Evolutionary conservation across 2,113 vertebrate genomes (phyloP), one percentile per base, ranked within the genome.

Genomic region (Thermophis baileyi): DNA sequence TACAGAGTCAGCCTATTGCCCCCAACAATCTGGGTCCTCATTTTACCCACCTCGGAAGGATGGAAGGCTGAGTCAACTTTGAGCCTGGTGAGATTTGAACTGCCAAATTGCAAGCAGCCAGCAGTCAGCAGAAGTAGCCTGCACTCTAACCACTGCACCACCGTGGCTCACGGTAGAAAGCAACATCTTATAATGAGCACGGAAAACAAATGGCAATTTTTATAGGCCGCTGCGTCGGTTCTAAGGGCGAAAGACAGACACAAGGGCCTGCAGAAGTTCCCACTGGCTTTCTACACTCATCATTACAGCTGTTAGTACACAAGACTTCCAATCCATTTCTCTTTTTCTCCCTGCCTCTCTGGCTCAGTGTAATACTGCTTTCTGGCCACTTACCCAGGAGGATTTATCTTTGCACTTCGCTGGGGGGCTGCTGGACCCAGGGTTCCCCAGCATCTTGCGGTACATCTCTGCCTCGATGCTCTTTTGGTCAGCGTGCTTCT

Each of bases 361-460:
- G 0, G 2, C 30, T 50, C 0, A 9, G 40, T 11, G 20, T n/a
- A 30, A 54, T 40, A 18, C 3, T 24, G 91, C 74, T 57, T 87
- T 27, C 8, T 63, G 35, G 10, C 22, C 63, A 94, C 98, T 98
- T 97, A 99, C 99, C 99, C 99, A 98, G 90, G 99, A 97, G 35
- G 98, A 96, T 95, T 98, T 99, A 95, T 97, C 96, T 40, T 95
- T 96, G 92, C 96, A 97, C 94, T 98, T 98, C 90, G 95, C 53
- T 0, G 96, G 92, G 92, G 96, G 18, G 22, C 96, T 49, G 0
- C 97, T 9, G 0, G 96, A 1, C 0, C 97, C 94, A 55, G 98
- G 97, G 89, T 98, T 99, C 20, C 99, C 99, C 0, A 99, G 97
- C 99, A 99, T 99, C 97, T 99, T 99, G 96, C 98, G 99, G 97